phyloP scores from a whole-genome alignment of 2,797 vertebrate species.

The Halcyon smyrnensis region DNA sequence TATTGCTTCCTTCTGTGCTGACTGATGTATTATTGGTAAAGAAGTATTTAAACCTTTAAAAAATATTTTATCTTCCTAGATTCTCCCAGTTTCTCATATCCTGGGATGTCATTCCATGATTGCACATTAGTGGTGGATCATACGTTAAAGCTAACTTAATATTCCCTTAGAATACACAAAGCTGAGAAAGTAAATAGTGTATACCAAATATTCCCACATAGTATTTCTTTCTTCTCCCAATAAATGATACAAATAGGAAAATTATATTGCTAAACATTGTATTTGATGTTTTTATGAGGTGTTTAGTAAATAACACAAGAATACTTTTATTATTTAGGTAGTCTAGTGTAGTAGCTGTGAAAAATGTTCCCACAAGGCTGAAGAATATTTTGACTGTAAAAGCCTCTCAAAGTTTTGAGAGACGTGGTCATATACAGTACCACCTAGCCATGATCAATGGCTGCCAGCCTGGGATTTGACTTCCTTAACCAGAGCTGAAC shows the following conservation, averaged over 20 bases:
- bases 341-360: not conserved
- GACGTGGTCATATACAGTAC: not conserved
- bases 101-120: not conserved
- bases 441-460: not conserved
- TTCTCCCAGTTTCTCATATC: not conserved
- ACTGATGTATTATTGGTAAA: not conserved
- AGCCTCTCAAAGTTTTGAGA: not conserved
- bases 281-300: not conserved
- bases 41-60: not conserved
- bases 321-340: not conserved
- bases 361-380: not conserved
- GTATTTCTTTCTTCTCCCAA: not conserved
- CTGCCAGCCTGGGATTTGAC: not conserved
- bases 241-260: not conserved
- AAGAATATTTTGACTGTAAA: not conserved
- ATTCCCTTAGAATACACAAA: not conserved
- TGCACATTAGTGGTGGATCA: not conserved
- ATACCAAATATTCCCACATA: not conserved
- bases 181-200: not conserved
- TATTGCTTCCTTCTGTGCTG: not conserved
- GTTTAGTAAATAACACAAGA: not conserved
- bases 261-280: not conserved
- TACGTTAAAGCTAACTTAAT: not conserved
- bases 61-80: not conserved
- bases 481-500: not conserved